phyloP scores from a whole-genome alignment of 2,888 invertebrate genomes.

The Drosophila pseudotalamancana region DNA sequence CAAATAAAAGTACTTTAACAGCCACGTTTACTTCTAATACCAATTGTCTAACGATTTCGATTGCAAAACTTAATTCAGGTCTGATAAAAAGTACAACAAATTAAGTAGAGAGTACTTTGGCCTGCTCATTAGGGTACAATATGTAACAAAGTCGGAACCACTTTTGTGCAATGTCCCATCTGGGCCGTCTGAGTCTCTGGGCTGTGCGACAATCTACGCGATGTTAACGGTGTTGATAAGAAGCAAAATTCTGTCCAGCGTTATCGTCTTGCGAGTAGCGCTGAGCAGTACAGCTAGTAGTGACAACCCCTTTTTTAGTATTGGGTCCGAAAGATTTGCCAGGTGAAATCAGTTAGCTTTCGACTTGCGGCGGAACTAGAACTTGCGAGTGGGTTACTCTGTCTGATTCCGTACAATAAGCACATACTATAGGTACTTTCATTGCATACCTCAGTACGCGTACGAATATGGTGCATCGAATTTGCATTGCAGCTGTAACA shows the following conservation, averaged over 20 bases:
- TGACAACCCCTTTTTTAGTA: constrained; percentile 50
- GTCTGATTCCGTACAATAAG: neutral
- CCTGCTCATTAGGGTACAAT: neutral
- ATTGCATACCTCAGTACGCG: neutral
- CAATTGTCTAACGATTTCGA: neutral
- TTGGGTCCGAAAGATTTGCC: constrained; percentile 52
- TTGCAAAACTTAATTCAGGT: neutral
- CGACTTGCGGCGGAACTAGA: constrained; percentile 50
- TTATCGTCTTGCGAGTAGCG: constrained; percentile 41
- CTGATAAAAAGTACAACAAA: too few species aligned
- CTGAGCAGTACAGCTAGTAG: constrained; percentile 25
- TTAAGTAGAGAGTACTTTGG: neutral
- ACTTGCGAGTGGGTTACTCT: constrained; percentile 28
- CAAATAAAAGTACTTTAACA: neutral
- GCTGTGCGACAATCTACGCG: constrained; percentile 3
- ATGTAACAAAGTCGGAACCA: constrained; percentile 2
- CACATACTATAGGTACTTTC: neutral
- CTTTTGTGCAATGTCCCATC: neutral
- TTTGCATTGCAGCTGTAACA: constrained; percentile 9
- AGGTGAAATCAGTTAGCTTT: constrained; percentile 64
- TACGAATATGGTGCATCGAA: constrained; percentile 1
- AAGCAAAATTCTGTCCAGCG: constrained; percentile 30
- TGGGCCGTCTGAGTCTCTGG: neutral
- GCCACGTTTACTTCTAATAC: neutral
- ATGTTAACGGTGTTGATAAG: constrained; percentile 33